Percentiles rank a stretch among this genome's conserved stretches.
phyloP scores from a whole-genome alignment of 2,888 invertebrate genomes.

The Eueremaeus valkanovi region DNA sequence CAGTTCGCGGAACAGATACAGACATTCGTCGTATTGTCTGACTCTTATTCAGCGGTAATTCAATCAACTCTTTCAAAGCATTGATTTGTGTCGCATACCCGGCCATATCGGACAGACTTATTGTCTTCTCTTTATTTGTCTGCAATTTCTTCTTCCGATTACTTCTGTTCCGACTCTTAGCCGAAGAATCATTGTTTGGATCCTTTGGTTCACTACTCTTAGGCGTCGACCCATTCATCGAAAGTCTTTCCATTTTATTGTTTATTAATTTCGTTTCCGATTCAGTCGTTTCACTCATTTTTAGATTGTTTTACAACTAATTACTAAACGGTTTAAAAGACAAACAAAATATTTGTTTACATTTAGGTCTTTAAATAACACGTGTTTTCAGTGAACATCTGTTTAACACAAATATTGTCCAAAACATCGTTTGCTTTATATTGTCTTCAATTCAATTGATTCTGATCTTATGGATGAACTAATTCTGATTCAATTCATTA shows the following conservation, averaged over 20 bases:
- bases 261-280: neutral
- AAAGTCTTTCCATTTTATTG: neutral
- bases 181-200: neutral
- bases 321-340: no score
- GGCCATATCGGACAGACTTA: constrained; percentile 26
- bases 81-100: constrained; percentile 39
- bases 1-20: constrained; percentile 36
- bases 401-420: no score
- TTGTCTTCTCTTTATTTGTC: constrained; percentile 11
- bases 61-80: constrained; percentile 35
- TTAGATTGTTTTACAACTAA: no score
- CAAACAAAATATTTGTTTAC: neutral
- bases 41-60: constrained; percentile 10
- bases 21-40: neutral
- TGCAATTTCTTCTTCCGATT: constrained; percentile 16
- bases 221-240: neutral
- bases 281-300: neutral
- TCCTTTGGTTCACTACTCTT: neutral
- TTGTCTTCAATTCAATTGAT: no score
- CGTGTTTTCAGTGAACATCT: neutral
- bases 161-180: neutral
- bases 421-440: no score
- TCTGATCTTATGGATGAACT: no score
- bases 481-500: no score
- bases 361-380: neutral